Evolutionary conservation across 37 sponge, comb jelly and placozoan genomes (phyloP), one percentile per base, ranked within the genome.

Genomic region (Corticium candelabrum): DNA sequence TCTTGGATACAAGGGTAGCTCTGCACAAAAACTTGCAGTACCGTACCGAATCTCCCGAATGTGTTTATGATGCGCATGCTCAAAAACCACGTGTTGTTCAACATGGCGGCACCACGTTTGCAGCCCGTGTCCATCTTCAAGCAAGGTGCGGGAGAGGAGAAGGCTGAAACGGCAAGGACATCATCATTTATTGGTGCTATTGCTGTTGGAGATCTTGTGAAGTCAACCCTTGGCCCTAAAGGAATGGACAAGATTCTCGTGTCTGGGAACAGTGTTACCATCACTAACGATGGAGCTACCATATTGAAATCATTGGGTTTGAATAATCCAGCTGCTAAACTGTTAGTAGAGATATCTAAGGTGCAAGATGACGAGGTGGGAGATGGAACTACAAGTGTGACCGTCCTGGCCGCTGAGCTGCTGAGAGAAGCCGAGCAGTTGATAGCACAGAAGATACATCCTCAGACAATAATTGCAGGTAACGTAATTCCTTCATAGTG

Each of bases 331-430:
- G 92, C 93, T 40, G 99, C 99, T 27, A 98, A 98, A 75, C 89
- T 98, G 32, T 86, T 93, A 30, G 94, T 76, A 84, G 95, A 98
- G 76, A 92, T 98, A 38, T 89, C 90, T 43, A 84, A 84, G 80
- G 99, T 98, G 3, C 99, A 98, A 78, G 99, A 98, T 82, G 92
- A 89, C 78, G 92, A 94, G 68, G 99, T 98, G 0, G 99, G 99
- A 1, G 99, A 98, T 84, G 99, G 99, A 0, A 98, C 99, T 0
- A 98, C 99, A 29, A 88, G 90, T 82, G 99, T 98, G n/a, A 82
- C 86, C n/a, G 99, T 98, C 2, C 82, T 98, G 34, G 90, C 99
- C 41, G 85, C 90, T 36, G 99, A 98, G 77, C 89, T 98, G n/a
- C 88, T 98, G 38, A 87, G 86, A 83, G 93, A 98, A 68, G 99